Evolutionary conservation across 2,888 invertebrate species (phyloP).

Genomic region (Aradus depressus): DNA sequence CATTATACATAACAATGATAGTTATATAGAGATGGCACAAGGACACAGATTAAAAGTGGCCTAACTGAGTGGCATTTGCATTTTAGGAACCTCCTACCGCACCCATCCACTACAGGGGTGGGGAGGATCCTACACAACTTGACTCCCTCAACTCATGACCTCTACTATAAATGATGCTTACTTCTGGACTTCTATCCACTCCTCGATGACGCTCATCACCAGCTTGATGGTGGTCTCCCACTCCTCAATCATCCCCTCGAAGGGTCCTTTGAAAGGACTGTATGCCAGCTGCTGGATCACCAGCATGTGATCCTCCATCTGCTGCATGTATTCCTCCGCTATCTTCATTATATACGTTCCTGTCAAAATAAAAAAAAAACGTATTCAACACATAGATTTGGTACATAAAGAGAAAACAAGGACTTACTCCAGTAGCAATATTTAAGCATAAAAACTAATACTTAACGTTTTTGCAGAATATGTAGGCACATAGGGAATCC

Average conservation of each 20-base stretch:
- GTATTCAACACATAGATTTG: conserved; percentile 1
- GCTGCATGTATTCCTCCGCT: conserved; percentile 58
- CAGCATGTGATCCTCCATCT: conserved; percentile 64
- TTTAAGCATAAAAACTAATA: background rate
- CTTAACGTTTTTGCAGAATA: too few relatives aligned
- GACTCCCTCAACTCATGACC: too few relatives aligned
- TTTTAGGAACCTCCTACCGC: too few relatives aligned
- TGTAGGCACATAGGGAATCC: too few relatives aligned
- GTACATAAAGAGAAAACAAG: conserved; percentile 5
- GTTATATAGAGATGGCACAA: too few relatives aligned
- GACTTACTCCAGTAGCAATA: background rate
- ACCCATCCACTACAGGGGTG: too few relatives aligned
- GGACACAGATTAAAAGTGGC: too few relatives aligned
- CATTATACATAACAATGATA: too few relatives aligned
- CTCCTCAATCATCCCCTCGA: conserved; percentile 57
- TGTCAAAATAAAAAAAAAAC: conserved; percentile 32
- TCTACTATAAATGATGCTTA: conserved; percentile 33
- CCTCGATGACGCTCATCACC: conserved; percentile 50
- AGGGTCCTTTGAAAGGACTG: conserved; percentile 66
- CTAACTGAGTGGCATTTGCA: too few relatives aligned
- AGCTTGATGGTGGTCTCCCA: conserved; percentile 60
- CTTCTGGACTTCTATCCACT: conserved; percentile 66
- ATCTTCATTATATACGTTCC: conserved; percentile 65
- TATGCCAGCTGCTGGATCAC: conserved; percentile 62
- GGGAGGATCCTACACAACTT: too few relatives aligned